These are phyloP conservation scores for Streptopelia turtur DNA, from an alignment of 2,797 vertebrate species.

Conservation along the genomic window DNA sequence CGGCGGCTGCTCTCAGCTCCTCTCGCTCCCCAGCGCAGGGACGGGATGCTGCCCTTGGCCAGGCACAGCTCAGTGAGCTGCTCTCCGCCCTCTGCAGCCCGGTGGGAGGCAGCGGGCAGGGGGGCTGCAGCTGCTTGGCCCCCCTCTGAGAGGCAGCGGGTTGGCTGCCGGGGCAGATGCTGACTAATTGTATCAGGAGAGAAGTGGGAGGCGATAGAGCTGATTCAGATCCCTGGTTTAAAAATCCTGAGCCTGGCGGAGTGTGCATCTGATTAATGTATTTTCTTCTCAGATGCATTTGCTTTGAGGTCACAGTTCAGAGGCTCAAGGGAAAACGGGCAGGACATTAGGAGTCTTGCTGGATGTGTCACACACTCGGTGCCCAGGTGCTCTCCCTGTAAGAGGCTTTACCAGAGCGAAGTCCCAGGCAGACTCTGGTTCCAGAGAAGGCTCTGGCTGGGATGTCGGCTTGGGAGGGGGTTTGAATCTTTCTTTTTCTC, in stretches of 20 bases:
- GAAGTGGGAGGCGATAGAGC: conserved; percentile 12
- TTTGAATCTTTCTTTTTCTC: neutral
- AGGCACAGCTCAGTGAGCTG: neutral
- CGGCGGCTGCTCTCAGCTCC: conserved; percentile 5
- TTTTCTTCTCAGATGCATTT: conserved; percentile 55
- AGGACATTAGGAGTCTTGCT: neutral
- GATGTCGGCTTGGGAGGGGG: neutral
- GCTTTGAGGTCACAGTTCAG: conserved; percentile 49
- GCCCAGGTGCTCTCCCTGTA: neutral
- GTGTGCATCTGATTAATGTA: conserved; percentile 34
- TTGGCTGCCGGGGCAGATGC: conserved; percentile 1
- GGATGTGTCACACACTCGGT: neutral
- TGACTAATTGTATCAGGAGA: conserved; percentile 35
- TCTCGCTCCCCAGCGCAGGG: neutral
- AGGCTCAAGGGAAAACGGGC: conserved; percentile 23
- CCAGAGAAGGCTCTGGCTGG: neutral
- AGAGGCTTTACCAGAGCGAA: neutral
- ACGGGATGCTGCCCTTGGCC: neutral
- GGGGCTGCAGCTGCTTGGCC: neutral
- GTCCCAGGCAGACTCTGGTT: neutral
- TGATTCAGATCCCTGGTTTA: conserved; percentile 45
- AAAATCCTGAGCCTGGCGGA: neutral
- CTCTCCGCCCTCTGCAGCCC: neutral
- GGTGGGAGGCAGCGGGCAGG: neutral
- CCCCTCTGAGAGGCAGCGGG: neutral